phyloP scores from a whole-genome alignment of 2,888 invertebrate species.

The Erebia aethiops region DNA sequence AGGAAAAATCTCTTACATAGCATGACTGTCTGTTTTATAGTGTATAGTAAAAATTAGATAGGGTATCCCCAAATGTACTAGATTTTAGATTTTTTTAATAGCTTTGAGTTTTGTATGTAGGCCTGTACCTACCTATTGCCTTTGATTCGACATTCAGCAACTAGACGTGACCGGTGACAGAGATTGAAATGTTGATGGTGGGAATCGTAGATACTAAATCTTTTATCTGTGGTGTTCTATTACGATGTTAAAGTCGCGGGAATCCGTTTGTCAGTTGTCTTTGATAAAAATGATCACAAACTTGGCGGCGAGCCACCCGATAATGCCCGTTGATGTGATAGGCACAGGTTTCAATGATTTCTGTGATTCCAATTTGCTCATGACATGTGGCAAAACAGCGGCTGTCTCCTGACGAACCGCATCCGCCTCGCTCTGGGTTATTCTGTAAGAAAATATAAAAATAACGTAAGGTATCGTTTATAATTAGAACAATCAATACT shows the following conservation, averaged over 20 bases:
- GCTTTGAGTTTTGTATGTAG: too few relatives aligned
- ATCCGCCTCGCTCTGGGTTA: slow-evolving; percentile 51
- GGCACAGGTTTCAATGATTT: slow-evolving; percentile 72
- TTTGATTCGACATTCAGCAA: too few relatives aligned
- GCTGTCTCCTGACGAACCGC: slow-evolving; percentile 57
- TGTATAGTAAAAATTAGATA: too few relatives aligned
- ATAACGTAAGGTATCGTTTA: slow-evolving; percentile 13
- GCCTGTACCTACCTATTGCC: too few relatives aligned
- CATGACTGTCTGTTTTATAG: too few relatives aligned
- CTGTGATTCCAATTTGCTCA: slow-evolving; percentile 47
- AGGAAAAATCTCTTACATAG: too few relatives aligned
- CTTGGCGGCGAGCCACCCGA: slow-evolving; percentile 73
- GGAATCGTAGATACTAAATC: too few relatives aligned
- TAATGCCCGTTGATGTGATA: slow-evolving; percentile 61
- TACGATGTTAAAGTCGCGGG: slow-evolving; percentile 5
- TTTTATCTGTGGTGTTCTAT: slow-evolving; percentile 2
- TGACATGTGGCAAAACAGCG: slow-evolving; percentile 50
- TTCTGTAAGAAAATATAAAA: slow-evolving; percentile 48
- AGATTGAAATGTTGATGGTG: slow-evolving; percentile 2
- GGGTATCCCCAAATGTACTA: too few relatives aligned
- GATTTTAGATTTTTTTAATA: too few relatives aligned
- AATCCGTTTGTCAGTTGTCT: slow-evolving; percentile 8
- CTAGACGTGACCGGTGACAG: not conserved
- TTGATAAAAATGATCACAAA: slow-evolving; percentile 46
- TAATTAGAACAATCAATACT: slow-evolving; percentile 23